Percentiles rank a stretch among this genome's conserved stretches.
phyloP scores from a whole-genome alignment of 2,888 invertebrate genomes.

The Caenorhabditis becei region DNA sequence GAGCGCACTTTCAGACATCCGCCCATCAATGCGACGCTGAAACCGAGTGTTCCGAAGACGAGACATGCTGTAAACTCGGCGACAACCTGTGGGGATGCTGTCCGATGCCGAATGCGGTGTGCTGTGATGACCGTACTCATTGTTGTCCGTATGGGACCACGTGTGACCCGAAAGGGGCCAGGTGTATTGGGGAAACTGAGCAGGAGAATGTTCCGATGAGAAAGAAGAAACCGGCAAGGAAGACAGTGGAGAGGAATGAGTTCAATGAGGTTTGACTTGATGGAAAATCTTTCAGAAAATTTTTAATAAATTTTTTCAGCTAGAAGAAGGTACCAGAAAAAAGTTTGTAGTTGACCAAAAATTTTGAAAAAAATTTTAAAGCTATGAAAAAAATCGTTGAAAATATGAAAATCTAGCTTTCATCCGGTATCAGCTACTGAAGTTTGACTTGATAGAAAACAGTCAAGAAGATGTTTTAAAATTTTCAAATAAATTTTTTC shows the following conservation, averaged over 20 bases:
- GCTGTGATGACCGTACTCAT: constrained; percentile 60
- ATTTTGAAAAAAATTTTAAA: too few relatives aligned
- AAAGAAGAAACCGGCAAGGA: constrained; percentile 54
- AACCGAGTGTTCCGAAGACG: constrained; percentile 59
- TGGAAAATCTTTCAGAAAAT: background rate
- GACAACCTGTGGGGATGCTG: constrained; percentile 71
- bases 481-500: too few relatives aligned
- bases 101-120: constrained; percentile 67
- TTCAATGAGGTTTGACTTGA: constrained; percentile 44
- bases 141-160: constrained; percentile 56
- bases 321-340: too few relatives aligned
- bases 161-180: constrained; percentile 41
- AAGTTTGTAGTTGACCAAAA: too few relatives aligned
- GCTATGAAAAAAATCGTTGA: too few relatives aligned
- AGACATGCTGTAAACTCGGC: constrained; percentile 66
- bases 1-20: constrained; percentile 8
- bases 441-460: too few relatives aligned
- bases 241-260: constrained; percentile 45
- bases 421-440: too few relatives aligned
- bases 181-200: constrained; percentile 28
- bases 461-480: too few relatives aligned
- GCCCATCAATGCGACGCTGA: constrained; percentile 33
- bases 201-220: constrained; percentile 27
- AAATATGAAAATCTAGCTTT: too few relatives aligned
- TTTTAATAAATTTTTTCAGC: background rate